Percentiles rank a stretch among this genome's conserved stretches.
Evolutionary conservation across 2,888 invertebrate genomes (phyloP).

Genomic region (Hirtodrosophila confusa): DNA sequence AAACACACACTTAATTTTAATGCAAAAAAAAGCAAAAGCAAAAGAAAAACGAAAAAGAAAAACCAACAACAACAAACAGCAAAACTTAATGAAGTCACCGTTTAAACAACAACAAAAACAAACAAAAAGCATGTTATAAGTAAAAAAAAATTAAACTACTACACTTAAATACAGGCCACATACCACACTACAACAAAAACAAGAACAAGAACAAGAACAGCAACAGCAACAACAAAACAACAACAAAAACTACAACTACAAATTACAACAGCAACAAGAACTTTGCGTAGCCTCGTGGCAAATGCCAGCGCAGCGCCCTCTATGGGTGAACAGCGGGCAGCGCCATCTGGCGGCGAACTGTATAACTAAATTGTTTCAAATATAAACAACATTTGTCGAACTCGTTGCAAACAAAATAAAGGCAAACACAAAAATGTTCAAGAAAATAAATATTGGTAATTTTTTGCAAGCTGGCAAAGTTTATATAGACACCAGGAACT

Average conservation of each 20-base stretch:
- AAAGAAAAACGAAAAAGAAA: slow-evolving; percentile 40
- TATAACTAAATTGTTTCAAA: slow-evolving; percentile 66
- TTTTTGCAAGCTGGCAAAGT: slow-evolving; percentile 68
- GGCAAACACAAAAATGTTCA: slow-evolving; percentile 44
- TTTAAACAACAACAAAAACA: slow-evolving; percentile 59
- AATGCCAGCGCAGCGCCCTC: slow-evolving; percentile 42
- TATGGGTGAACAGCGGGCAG: slow-evolving; percentile 35
- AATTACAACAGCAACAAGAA: slow-evolving; percentile 16
- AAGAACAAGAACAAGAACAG: slow-evolving; percentile 7
- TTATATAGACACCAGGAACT: slow-evolving; percentile 58
- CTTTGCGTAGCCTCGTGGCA: slow-evolving; percentile 27
- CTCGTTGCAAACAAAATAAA: slow-evolving; percentile 71
- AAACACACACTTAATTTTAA: slow-evolving; percentile 69
- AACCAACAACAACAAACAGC: slow-evolving; percentile 72
- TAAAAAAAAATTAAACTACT: slow-evolving; percentile 58
- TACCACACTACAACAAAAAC: slow-evolving; percentile 44
- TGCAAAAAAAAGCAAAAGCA: slow-evolving; percentile 57
- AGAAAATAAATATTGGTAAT: slow-evolving; percentile 65
- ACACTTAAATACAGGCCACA: slow-evolving; percentile 65
- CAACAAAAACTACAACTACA: slow-evolving; percentile 4
- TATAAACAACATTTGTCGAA: slow-evolving; percentile 66
- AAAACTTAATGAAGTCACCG: slow-evolving; percentile 80
- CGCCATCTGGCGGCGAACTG: slow-evolving; percentile 50
- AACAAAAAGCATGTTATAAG: slow-evolving; percentile 63
- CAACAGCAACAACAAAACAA: slow-evolving; percentile 20